Conservation (phyloP, 2,888 invertebrate genomes). For the Ophion obscuratus region DNA sequence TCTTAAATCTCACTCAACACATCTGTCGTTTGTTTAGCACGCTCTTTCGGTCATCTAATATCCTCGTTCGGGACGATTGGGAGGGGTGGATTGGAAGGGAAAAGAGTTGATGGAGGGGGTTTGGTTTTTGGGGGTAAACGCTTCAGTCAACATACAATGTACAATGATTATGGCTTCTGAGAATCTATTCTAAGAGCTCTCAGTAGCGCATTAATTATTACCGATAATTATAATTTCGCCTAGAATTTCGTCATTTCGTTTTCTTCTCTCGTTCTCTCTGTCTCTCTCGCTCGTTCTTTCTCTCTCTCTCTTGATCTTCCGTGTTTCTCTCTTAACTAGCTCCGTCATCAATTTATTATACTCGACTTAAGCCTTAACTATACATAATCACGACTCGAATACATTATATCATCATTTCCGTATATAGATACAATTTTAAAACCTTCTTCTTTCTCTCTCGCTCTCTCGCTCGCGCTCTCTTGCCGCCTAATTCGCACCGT, state of each 20-base stretch:
- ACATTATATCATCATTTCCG: slow-evolving; percentile 80
- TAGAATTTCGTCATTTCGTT: slow-evolving; percentile 69
- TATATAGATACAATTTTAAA: slow-evolving; percentile 82
- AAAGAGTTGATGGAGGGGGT: slow-evolving; percentile 4
- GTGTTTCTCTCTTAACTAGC: neutral
- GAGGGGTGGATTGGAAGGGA: slow-evolving; percentile 23
- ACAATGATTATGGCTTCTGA: slow-evolving; percentile 79
- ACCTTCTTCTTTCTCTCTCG: slow-evolving; percentile 37
- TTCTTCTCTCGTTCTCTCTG: slow-evolving; percentile 49
- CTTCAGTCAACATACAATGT: slow-evolving; percentile 82
- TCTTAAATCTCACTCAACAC: slow-evolving; percentile 58
- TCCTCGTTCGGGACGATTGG: slow-evolving; percentile 50
- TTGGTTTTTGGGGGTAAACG: slow-evolving; percentile 58
- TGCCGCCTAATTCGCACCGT: slow-evolving; percentile 59
- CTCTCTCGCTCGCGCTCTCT: slow-evolving; percentile 49
- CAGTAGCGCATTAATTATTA: slow-evolving; percentile 76
- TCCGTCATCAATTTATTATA: slow-evolving; percentile 64
- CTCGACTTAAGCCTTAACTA: slow-evolving; percentile 73
- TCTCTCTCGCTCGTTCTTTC: slow-evolving; percentile 46
- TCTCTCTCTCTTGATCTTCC: slow-evolving; percentile 29
- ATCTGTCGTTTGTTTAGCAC: slow-evolving; percentile 58
- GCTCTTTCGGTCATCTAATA: slow-evolving; percentile 52
- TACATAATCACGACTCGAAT: slow-evolving; percentile 83
- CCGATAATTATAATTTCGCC: slow-evolving; percentile 78
- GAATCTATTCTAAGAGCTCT: slow-evolving; percentile 73